Evolutionary conservation across 2,797 vertebrate genomes (phyloP), one percentile per base, ranked within the genome.

Genomic region (Spinibarbus caldwelli): DNA sequence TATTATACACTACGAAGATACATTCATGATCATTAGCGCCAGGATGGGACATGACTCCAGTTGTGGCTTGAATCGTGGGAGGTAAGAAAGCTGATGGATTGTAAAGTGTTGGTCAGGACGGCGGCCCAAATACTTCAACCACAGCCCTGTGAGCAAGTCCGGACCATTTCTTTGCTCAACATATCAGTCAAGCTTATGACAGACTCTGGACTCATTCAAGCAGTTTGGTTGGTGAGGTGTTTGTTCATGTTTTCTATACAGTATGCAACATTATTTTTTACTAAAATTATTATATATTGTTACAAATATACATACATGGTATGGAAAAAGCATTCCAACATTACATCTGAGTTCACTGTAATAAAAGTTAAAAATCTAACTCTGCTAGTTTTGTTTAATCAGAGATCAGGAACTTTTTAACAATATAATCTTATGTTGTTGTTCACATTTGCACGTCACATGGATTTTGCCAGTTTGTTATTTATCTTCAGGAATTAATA

Each of bases 181-280:
- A 59, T 57, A 88, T 78, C 75, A 84, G 82, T 84, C 82, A 86
- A n/a, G 66, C 73, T 84, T 62, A 86, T 84, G 80, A 71, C 67
- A 93, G 92, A 94, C 93, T 94, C 87, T 92, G 89, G 90, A 94
- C 91, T 93, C 89, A 93, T 91, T 86, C 91, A 86, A 89, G 86
- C 70, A 59, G 76, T 90, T 91, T 91, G 90, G 90, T 68, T 91
- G 90, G 70, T 91, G 90, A 92, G 78, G 91, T 93, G 31, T 92
- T 90, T 91, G 87, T 38, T 84, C 21, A 45, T 86, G 26, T 9
- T 90, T 92, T 89, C 82, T 92, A 87, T 89, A 66, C 84, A 85
- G 36, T 82, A 89, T 93, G 89, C 89, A 88, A 86, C 70, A 89
- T 78, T 80, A 73, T 88, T 89, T 93, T 92, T 87, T 92, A 90